A percentile compares a stretch with the other conserved stretches of the same genome.
Evolutionary conservation across 1,140 invertebrate species (phyloP).

Genomic region (Wiebesia pumilae): DNA sequence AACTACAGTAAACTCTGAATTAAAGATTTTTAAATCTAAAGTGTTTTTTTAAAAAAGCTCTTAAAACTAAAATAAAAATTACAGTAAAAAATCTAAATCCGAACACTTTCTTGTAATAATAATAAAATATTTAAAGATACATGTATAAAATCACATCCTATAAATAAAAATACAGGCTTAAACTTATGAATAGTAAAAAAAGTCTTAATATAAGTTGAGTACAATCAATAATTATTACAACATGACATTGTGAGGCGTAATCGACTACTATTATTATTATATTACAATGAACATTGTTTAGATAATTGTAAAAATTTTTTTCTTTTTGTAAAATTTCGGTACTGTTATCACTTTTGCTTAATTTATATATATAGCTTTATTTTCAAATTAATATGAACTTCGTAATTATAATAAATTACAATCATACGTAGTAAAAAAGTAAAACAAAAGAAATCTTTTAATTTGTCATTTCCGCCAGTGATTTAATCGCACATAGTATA

Average conservation of each 20-base stretch:
- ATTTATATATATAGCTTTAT: too few species aligned
- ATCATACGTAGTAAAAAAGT: too few species aligned
- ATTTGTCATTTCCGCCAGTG: too few species aligned
- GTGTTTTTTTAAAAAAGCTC: not conserved
- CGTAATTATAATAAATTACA: too few species aligned
- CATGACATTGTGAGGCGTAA: not conserved
- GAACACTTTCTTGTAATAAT: not conserved
- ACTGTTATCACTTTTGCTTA: too few species aligned
- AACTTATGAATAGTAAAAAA: not conserved
- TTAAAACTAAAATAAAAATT: not conserved
- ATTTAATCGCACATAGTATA: too few species aligned
- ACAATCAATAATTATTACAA: not conserved
- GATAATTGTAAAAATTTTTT: not conserved
- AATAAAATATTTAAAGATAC: not conserved
- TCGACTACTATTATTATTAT: too few species aligned
- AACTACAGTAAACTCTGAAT: slow-evolving; percentile 22
- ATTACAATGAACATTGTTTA: not conserved
- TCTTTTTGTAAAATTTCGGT: not conserved
- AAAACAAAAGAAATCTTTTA: not conserved
- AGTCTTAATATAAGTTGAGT: not conserved
- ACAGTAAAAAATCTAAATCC: not conserved
- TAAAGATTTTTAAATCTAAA: not conserved
- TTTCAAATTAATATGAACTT: too few species aligned
- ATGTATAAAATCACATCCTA: not conserved
- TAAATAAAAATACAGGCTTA: not conserved